Evolutionary conservation across 1,140 invertebrate genomes (phyloP).

Genomic region (Brachionus sp.): DNA sequence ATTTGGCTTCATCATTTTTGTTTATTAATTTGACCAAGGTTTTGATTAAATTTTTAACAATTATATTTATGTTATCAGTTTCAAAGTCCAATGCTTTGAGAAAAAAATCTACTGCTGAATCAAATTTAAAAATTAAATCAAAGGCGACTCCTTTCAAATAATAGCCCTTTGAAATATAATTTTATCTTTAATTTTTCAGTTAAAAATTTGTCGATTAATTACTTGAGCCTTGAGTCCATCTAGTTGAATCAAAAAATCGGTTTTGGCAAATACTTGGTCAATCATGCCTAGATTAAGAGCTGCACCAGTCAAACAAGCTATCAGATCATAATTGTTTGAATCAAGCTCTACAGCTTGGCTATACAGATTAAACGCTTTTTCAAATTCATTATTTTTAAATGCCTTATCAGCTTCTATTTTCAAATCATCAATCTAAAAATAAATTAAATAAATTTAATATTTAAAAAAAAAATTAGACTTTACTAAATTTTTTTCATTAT

Average conservation of each 20-base stretch:
- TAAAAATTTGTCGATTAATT: background rate
- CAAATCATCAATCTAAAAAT: background rate
- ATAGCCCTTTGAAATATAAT: slow-evolving; percentile 3
- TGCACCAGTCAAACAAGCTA: background rate
- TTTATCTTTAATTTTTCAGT: background rate
- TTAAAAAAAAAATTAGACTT: background rate
- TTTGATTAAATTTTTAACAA: slow-evolving; percentile 23
- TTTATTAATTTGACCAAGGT: slow-evolving; percentile 25
- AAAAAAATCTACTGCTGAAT: background rate
- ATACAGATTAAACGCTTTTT: slow-evolving; percentile 12
- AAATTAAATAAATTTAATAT: background rate
- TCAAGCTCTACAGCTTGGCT: slow-evolving; percentile 17
- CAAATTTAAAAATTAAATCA: slow-evolving; percentile 22
- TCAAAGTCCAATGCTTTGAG: background rate
- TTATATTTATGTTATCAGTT: background rate
- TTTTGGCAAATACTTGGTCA: slow-evolving; percentile 8
- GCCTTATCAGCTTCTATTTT: background rate
- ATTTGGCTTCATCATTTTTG: background rate
- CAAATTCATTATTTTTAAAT: background rate
- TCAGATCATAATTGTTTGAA: slow-evolving; percentile 25
- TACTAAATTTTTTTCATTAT: slow-evolving; percentile 3
- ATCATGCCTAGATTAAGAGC: slow-evolving; percentile 10
- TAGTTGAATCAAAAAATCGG: background rate
- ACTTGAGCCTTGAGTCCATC: slow-evolving; percentile 6
- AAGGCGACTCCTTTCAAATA: slow-evolving; percentile 16